Evolutionary conservation across 2,113 vertebrate genomes (phyloP).

Genomic region (Sterrhoptilus dennistouni): DNA sequence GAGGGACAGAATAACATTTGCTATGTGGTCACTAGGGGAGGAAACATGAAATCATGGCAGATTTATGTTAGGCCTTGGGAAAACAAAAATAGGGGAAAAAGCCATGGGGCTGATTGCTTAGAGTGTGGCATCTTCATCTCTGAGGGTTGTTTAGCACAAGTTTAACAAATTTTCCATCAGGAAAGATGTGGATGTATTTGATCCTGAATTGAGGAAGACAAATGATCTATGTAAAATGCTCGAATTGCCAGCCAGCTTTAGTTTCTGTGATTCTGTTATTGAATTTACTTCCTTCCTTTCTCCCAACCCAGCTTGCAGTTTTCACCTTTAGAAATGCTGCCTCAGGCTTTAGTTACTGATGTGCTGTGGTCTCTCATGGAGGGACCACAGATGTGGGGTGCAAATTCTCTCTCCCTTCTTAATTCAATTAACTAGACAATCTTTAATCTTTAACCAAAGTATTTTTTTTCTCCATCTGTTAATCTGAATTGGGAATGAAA

Average conservation of each 20-base stretch:
- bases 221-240: neutral
- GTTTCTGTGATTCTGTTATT: neutral
- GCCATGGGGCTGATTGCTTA: neutral
- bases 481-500: conserved; percentile 32
- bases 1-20: neutral
- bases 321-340: conserved; percentile 1
- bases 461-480: conserved; percentile 44
- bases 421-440: conserved; percentile 39
- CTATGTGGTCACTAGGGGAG: neutral
- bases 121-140: neutral
- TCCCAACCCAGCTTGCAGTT: neutral
- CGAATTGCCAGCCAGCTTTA: neutral
- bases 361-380: neutral
- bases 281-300: neutral
- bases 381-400: neutral
- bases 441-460: conserved; percentile 18
- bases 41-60: neutral
- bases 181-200: neutral
- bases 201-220: neutral
- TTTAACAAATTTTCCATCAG: neutral
- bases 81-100: neutral
- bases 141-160: neutral
- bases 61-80: neutral
- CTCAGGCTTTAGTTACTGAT: neutral
- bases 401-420: conserved; percentile 7